Percentiles rank a stretch among this genome's conserved stretches.
Conservation (phyloP, 92 coral and sea anemone genomes). For the Scolanthus callimorphus region DNA sequence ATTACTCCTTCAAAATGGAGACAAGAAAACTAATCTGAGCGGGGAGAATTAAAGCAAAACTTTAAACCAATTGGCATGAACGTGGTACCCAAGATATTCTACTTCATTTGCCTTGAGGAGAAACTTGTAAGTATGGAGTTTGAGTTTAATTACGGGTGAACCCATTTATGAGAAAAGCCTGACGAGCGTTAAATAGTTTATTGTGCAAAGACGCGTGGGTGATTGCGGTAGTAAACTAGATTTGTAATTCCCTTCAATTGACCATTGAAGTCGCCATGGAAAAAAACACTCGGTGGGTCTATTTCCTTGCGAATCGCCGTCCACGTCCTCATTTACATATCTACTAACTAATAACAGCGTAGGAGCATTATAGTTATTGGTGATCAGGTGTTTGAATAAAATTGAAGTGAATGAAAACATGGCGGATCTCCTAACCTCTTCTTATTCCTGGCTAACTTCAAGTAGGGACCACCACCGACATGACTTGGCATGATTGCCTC, state of each 20-base stretch:
- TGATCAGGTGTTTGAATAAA: background rate
- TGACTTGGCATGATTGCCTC: slow-evolving; percentile 44
- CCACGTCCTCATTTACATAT: slow-evolving; percentile 11
- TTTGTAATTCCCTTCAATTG: no score
- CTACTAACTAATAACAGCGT: background rate
- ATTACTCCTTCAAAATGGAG: background rate
- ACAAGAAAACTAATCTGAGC: background rate
- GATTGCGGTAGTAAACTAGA: no score
- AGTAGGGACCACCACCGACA: no score
- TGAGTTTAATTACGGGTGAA: no score
- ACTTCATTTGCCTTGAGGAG: slow-evolving; percentile 63
- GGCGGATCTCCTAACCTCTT: no score
- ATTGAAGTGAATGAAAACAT: background rate
- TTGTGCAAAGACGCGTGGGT: slow-evolving; percentile 3
- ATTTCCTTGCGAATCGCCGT: slow-evolving; percentile 1
- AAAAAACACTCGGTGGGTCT: background rate
- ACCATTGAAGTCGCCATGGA: slow-evolving; percentile 9
- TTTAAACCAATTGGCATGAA: slow-evolving; percentile 18
- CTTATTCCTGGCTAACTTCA: no score
- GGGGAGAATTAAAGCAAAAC: background rate
- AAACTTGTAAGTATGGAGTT: slow-evolving; percentile 38
- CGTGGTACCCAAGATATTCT: slow-evolving; percentile 52
- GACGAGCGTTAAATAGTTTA: no score
- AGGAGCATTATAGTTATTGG: background rate
- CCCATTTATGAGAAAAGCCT: no score